Evolutionary conservation across 2,113 vertebrate species (phyloP).

Genomic region (Aleadryas rufinucha): DNA sequence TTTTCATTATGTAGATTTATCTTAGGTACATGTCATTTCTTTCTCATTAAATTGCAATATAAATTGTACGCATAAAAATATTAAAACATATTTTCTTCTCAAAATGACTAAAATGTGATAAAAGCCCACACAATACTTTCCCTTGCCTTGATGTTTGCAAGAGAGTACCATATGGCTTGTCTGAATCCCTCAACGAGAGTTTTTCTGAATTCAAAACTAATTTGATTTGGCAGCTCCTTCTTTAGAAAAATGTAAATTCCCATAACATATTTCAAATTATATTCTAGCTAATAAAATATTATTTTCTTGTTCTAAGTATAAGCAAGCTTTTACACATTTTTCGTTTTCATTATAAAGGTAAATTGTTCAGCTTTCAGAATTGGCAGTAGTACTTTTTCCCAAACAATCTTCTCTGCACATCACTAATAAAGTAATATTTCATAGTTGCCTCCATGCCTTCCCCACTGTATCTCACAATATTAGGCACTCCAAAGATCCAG

Average conservation of each 20-base stretch:
- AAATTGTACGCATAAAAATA: background rate
- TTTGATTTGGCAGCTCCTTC: slow-evolving; percentile 7
- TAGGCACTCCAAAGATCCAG: background rate
- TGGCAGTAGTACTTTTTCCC: background rate
- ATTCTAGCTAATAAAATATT: background rate
- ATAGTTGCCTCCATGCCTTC: background rate
- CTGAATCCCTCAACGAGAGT: background rate
- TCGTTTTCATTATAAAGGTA: background rate
- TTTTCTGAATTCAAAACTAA: background rate
- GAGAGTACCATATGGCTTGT: slow-evolving; percentile 16
- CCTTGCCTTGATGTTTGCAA: background rate
- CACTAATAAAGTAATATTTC: background rate
- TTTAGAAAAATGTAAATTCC: slow-evolving; percentile 1
- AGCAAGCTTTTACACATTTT: background rate
- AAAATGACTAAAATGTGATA: slow-evolving; percentile 56
- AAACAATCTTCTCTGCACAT: background rate
- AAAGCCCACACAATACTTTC: slow-evolving; percentile 18
- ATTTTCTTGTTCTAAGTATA: background rate
- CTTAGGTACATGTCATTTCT: background rate
- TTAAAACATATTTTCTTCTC: slow-evolving; percentile 43
- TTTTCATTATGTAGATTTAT: slow-evolving; percentile 20
- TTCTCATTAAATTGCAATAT: background rate
- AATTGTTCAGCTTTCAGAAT: background rate
- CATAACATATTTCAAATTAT: background rate
- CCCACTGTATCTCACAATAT: background rate